phyloP scores from a whole-genome alignment of 2,888 invertebrate genomes.

The Caradrina clavipalpis region DNA sequence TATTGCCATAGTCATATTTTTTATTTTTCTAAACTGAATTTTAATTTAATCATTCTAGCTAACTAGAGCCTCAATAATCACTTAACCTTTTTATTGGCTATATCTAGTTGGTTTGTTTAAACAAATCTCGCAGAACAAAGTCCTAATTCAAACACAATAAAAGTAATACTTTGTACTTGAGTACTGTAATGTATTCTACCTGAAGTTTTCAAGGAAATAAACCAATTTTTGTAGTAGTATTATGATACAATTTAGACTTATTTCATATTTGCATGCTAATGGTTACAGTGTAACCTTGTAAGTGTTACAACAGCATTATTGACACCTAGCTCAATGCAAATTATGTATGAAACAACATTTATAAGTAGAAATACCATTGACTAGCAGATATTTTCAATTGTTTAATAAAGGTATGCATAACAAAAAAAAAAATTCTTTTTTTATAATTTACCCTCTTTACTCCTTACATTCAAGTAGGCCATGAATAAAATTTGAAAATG shows the following conservation, averaged over 20 bases:
- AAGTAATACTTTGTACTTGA: neutral
- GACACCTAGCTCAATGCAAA: slow-evolving; percentile 33
- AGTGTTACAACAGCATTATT: slow-evolving; percentile 33
- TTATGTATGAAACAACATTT: slow-evolving; percentile 18
- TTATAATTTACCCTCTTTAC: neutral
- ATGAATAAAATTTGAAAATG: neutral
- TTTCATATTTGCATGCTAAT: slow-evolving; percentile 38
- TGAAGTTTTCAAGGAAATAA: slow-evolving; percentile 8
- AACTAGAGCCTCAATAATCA: neutral
- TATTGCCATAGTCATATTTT: too few relatives aligned
- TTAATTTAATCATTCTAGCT: neutral
- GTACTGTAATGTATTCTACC: neutral
- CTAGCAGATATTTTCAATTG: neutral
- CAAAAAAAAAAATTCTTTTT: neutral
- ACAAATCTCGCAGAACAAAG: neutral
- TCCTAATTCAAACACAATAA: neutral
- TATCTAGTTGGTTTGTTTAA: neutral
- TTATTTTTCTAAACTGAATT: too few relatives aligned
- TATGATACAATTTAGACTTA: slow-evolving; percentile 16
- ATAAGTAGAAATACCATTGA: neutral
- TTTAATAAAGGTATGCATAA: neutral
- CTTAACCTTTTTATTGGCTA: neutral
- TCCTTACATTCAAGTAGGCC: slow-evolving; percentile 18
- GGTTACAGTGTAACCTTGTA: slow-evolving; percentile 46
- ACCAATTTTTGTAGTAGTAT: slow-evolving; percentile 6